Evolutionary conservation across 2,113 vertebrate species (phyloP), one percentile per base, ranked within the genome.

Genomic region (Notothenia rossii): DNA sequence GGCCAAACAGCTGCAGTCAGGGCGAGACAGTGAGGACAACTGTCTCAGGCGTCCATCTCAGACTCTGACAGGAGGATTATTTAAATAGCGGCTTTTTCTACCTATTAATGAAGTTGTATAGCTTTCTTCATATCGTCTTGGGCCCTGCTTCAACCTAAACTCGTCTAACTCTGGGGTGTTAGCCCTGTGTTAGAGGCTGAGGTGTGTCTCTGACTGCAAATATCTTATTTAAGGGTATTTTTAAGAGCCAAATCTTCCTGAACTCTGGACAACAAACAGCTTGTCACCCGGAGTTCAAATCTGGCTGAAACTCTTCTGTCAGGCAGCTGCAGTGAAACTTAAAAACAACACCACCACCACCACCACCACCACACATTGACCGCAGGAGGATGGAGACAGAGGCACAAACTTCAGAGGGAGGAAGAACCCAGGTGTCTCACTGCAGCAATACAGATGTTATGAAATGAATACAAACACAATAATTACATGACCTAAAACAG

Each of bases 401-500:
- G 89, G 86, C 64, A 78, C 84, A 77, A 85, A 87, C 84, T 67
- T 79, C 4, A 64, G 54, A 83, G 80, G 70, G 61, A 71, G 54
- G 81, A 85, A 58, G 87, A 93, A 86, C 89, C 91, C 89, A 80
- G 83, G 79, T 75, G 86, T 83, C 78, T 83, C 85, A 93, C 84
- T 83, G 89, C 93, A 89, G 90, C 89, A 88, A 94, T 90, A 94
- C 83, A 84, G 90, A 94, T 90, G 86, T 88, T 80, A 84, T 88
- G 88, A 95, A 95, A 97, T 97, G 94, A 96, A 93, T 96, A 98
- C 97, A 97, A 98, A 98, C 97, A 99, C 97, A 93, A 96, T 97
- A 96, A 96, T 97, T 96, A 97, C 96, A 97, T 95, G 90, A 94
- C 96, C 88, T 92, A 89, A 92, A 97, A 98, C 95, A 95, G 95